Conservation (phyloP, 1,140 invertebrate genomes). For the Temnothorax curvispinosus region DNA sequence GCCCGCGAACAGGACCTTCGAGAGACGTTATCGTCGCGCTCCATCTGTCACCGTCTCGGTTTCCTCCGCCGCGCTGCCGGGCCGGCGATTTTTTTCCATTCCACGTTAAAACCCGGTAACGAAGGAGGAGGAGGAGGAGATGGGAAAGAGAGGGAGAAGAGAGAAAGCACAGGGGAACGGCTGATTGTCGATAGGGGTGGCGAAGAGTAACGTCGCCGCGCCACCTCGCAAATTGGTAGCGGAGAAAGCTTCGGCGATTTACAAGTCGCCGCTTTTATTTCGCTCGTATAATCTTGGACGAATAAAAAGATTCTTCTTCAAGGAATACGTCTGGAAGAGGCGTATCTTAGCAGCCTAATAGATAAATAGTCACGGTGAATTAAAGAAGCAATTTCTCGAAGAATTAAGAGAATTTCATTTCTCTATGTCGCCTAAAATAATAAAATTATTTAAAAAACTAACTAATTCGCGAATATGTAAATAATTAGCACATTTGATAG, state of each 20-base stretch:
- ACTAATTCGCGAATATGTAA: not conserved
- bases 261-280: constrained; percentile 10
- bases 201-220: constrained; percentile 37
- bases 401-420: not conserved
- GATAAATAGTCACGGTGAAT: not conserved
- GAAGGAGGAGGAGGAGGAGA: not conserved
- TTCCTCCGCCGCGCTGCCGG: constrained; percentile 68
- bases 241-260: constrained; percentile 25
- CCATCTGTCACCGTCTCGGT: constrained; percentile 78
- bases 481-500: not conserved
- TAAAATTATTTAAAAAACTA: not conserved
- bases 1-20: constrained; percentile 75
- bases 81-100: constrained; percentile 75
- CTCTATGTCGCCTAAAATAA: not conserved
- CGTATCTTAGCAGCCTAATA: not conserved
- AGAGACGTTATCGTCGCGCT: constrained; percentile 77
- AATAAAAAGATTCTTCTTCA: not conserved
- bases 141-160: not conserved
- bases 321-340: not conserved
- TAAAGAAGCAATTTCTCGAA: not conserved
- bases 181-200: constrained; percentile 55
- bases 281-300: constrained; percentile 18
- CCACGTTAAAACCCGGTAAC: constrained; percentile 55
- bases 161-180: not conserved
- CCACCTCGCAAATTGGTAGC: constrained; percentile 48